These are phyloP conservation scores for Psilopogon haemacephalus DNA, from an alignment of 2,113 vertebrate genomes.

Conservation along the genomic window DNA sequence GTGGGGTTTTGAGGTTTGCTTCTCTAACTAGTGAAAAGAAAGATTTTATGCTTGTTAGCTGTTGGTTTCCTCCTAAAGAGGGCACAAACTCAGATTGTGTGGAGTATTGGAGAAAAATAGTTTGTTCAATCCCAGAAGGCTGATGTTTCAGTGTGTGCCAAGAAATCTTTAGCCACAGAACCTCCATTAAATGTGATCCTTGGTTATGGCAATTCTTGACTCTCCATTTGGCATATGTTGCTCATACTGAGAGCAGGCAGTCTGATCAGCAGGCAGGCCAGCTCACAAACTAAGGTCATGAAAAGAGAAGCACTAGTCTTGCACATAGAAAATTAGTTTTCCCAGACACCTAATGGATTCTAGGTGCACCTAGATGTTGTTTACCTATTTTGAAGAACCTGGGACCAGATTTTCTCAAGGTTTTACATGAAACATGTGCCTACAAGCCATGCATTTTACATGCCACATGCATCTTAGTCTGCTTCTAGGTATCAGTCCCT, in stretches of 20 bases:
- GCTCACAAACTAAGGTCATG: neutral
- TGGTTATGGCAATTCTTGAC: neutral
- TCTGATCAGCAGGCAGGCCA: too few species aligned
- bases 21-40: neutral
- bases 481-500: neutral
- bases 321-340: neutral
- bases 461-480: neutral
- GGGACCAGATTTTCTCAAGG: neutral
- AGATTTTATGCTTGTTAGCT: neutral
- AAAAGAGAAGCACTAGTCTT: neutral
- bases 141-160: neutral
- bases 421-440: neutral
- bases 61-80: neutral
- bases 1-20: rapidly evolving
- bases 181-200: neutral
- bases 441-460: neutral
- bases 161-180: neutral
- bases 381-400: neutral
- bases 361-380: neutral
- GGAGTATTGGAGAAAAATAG: neutral
- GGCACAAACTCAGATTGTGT: neutral
- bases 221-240: rapidly evolving
- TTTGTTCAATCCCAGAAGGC: neutral
- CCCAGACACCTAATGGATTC: neutral
- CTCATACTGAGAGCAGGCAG: neutral